Conservation (phyloP, 2,113 vertebrate genomes). For the Macroglossus sobrinus region DNA sequence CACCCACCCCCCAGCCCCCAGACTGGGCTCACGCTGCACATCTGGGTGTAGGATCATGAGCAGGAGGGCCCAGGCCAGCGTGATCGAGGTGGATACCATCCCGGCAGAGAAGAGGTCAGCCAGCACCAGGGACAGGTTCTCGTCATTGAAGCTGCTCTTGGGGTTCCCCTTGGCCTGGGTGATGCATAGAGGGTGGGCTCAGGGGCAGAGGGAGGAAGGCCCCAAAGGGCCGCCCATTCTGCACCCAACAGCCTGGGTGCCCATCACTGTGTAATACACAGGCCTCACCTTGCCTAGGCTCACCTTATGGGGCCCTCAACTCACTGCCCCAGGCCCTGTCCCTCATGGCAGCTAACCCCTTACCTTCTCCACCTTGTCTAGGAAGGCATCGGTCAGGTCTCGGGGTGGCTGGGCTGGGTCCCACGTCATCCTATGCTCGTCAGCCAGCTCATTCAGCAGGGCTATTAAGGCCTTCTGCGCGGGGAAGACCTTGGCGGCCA, state of each 20-base stretch:
- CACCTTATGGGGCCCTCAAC: fast-evolving
- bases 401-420: constrained; percentile 42
- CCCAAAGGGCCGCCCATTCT: fast-evolving
- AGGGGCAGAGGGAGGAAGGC: no score
- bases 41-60: constrained; percentile 80
- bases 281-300: no score
- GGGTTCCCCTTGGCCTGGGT: constrained; percentile 73
- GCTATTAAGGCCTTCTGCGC: not conserved
- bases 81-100: constrained; percentile 73
- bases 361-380: constrained; percentile 82
- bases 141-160: constrained; percentile 68
- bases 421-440: constrained; percentile 60
- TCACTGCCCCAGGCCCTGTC: fast-evolving
- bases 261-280: no score
- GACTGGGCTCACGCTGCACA: constrained; percentile 79
- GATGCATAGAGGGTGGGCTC: not conserved
- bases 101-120: constrained; percentile 74
- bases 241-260: fast-evolving
- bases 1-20: fast-evolving
- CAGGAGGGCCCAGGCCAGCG: constrained; percentile 79
- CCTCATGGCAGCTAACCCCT: not conserved
- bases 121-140: constrained; percentile 68
- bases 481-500: constrained; percentile 46
- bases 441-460: constrained; percentile 33
- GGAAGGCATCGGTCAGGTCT: constrained; percentile 78